phyloP scores from a whole-genome alignment of 2,113 vertebrate genomes.

The Sebastes schlegelii region DNA sequence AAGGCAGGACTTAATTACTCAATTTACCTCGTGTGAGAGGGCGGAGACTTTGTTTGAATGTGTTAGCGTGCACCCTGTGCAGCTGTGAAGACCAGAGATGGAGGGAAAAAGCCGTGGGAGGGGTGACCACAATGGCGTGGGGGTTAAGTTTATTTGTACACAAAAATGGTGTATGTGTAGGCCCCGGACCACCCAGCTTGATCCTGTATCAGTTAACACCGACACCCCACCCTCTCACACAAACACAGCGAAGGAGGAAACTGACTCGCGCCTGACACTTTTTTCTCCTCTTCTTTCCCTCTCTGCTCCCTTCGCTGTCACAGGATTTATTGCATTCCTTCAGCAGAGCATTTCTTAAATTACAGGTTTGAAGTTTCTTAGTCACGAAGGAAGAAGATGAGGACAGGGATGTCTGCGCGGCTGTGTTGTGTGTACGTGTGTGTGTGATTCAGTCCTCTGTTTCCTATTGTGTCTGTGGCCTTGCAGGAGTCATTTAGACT shows the following conservation, averaged over 20 bases:
- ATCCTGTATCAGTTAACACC: conserved; percentile 81
- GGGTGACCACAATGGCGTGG: conserved; percentile 78
- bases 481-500: conserved; percentile 59
- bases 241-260: conserved; percentile 67
- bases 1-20: conserved; percentile 48
- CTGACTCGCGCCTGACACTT: conserved; percentile 60
- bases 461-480: conserved; percentile 74
- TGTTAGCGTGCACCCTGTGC: conserved; percentile 61
- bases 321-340: conserved; percentile 85
- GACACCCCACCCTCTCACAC: conserved; percentile 71
- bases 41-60: conserved; percentile 48
- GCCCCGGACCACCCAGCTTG: conserved; percentile 85
- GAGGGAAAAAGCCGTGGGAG: conserved; percentile 72
- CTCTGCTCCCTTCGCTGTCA: conserved; percentile 70
- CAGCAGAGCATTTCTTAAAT: conserved; percentile 82
- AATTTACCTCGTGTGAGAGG: conserved; percentile 30
- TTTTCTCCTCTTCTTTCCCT: conserved; percentile 45
- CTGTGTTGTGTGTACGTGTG: conserved; percentile 30
- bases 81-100: conserved; percentile 72
- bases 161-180: conserved; percentile 82
- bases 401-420: conserved; percentile 63
- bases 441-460: conserved; percentile 48
- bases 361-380: conserved; percentile 84
- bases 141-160: conserved; percentile 88
- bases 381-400: conserved; percentile 79